Base-by-base conservation (phyloP, 2,888 invertebrate species). In the Epistrophe grossulariae region DNA sequence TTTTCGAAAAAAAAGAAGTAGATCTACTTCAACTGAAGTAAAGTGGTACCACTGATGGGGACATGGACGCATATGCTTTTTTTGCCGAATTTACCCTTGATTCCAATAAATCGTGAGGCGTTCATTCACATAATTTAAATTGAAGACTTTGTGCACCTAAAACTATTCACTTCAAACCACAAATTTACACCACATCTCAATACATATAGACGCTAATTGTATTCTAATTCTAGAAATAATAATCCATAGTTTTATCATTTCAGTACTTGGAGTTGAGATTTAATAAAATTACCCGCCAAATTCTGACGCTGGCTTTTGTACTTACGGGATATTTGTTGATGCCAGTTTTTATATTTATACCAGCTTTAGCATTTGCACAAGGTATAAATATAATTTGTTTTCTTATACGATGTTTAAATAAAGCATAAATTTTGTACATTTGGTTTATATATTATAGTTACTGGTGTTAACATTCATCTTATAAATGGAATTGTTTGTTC, bases 401-500 rank as follows among this genome's bases (percentile, higher is more conserved):
- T 5, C 5, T 15, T 5, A 43, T 48, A 11, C 24, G 0, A 6
- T 5, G 6, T 24, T 13, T 24, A 28, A 52, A 24, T 13, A 28
- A 52, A 52, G 13, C 2, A 24, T 24, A 7, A 1, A 11, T 50
- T 28, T 60, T 52, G 4, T 40, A 13, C 13, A 4, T 24, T 35
- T 43, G 5, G 13, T 50, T 60, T 83, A 64, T 55, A 79, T n/a
- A n/a, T n/a, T n/a, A n/a, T 91, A 94, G 94, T 94, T 7, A 94
- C 94, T n/a, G 94, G 94, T 0, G 90, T 94, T 19, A 92, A 93
- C 60, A 91, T 94, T 24, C 94, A 94, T 92, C 89, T 93, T 3
- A 93, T 94, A 15, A 93, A 94, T 50, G 89, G 92, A 5, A 91
- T 94, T 17, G 93, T 94, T 3, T 93, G 93, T 40, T 79, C 91